Evolutionary conservation across 2,888 invertebrate species (phyloP).

Genomic region (Microchrysa polita): DNA sequence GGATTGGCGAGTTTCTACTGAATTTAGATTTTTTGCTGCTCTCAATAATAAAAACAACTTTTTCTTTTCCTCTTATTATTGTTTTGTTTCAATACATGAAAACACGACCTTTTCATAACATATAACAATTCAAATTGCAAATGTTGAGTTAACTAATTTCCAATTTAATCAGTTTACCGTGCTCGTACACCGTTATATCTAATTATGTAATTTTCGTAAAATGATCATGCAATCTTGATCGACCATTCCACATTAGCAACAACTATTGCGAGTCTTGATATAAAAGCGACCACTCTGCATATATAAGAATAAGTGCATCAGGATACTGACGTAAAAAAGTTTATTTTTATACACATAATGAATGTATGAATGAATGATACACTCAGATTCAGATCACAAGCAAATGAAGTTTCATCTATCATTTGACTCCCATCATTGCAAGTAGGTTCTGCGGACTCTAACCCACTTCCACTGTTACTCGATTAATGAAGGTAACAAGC

Average conservation of each 20-base stretch:
- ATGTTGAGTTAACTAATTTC: constrained; percentile 27
- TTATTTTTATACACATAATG: neutral
- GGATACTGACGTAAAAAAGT: too few species aligned
- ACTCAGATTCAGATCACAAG: too few species aligned
- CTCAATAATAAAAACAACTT: too few species aligned
- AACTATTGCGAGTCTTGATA: too few species aligned
- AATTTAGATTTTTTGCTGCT: too few species aligned
- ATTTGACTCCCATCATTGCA: neutral
- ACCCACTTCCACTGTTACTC: neutral
- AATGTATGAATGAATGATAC: neutral
- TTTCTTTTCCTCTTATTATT: too few species aligned
- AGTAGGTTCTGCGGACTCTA: neutral
- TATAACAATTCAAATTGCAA: constrained; percentile 16
- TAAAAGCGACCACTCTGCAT: neutral
- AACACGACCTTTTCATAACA: neutral
- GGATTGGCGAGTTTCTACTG: too few species aligned
- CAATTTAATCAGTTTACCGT: constrained; percentile 17
- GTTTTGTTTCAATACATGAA: too few species aligned
- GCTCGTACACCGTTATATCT: constrained; percentile 2
- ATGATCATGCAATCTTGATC: constrained; percentile 4
- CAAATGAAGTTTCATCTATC: neutral
- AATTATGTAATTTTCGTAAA: constrained; percentile 7
- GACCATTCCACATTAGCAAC: neutral
- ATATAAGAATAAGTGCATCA: too few species aligned
- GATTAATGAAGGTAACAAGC: constrained; percentile 1